These are phyloP conservation scores for Aquatica leii DNA, from an alignment of 2,888 invertebrate species.

Conservation along the genomic window DNA sequence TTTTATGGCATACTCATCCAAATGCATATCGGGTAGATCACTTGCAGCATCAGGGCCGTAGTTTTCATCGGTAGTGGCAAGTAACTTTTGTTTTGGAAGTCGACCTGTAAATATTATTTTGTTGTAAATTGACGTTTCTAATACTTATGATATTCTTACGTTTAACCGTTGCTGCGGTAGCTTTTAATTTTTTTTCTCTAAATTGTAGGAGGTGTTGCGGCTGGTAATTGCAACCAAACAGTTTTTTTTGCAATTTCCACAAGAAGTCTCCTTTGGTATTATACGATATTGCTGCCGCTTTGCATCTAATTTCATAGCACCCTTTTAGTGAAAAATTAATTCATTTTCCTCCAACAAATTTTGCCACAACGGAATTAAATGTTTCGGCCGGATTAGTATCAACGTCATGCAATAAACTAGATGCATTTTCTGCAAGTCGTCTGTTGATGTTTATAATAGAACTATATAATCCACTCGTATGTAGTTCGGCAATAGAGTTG, in stretches of 20 bases:
- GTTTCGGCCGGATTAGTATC: neutral
- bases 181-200: neutral
- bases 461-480: neutral
- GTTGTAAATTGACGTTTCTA: neutral
- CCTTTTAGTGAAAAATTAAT: neutral
- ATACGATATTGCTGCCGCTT: neutral
- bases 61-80: neutral
- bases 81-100: neutral
- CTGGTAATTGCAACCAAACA: neutral
- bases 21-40: too few species aligned
- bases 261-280: too few species aligned
- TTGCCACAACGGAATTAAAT: conserved; percentile 7
- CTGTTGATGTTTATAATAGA: neutral
- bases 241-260: neutral
- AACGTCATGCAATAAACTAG: neutral
- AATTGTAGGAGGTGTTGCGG: neutral
- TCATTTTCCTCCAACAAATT: too few species aligned
- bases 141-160: neutral
- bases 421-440: neutral
- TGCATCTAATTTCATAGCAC: neutral
- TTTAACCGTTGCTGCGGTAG: neutral
- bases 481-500: neutral
- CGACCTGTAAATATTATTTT: neutral
- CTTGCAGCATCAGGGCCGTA: too few species aligned
- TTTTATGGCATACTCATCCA: too few species aligned